Evolutionary conservation across 2,113 vertebrate genomes (phyloP), one percentile per base, ranked within the genome.

Genomic region (Motacilla tschutschensis): DNA sequence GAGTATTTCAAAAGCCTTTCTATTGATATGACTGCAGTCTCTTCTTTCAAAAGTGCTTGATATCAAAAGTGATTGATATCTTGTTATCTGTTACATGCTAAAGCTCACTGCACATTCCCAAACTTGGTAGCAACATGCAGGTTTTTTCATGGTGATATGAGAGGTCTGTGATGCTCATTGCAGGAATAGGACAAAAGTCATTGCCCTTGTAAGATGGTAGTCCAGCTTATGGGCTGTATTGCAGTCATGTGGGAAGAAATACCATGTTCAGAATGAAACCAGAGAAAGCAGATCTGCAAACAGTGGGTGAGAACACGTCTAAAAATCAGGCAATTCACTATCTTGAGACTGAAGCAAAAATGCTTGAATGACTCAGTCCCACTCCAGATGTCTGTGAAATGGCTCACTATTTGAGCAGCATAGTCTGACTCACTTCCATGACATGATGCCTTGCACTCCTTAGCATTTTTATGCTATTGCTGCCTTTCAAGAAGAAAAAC

Each of bases 311-410:
- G 78, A 86, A 70, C 17, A 29, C 55, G 81, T 44, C 31, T 82
- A 18, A 81, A 88, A 91, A 64, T 47, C 83, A 59, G 83, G 47
- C 80, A 84, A 40, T 86, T 83, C 36, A 28, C 83, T 91, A 50
- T 90, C 86, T 93, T 88, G 53, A 29, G 81, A 47, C 86, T 55
- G 71, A 91, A 48, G 81, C 84, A 93, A 63, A 93, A 90, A 84
- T 85, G 82, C 75, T 83, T 60, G 67, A 84, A 92, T 93, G 94
- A 93, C 78, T 94, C 90, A 94, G 75, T 86, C 44, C 7, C 74
- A 40, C 84, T 91, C 92, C 88, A 92, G 88, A 92, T 90, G 88
- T 91, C 94, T 92, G 67, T 85, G 81, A 88, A 86, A 91, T 79
- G 88, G 90, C 86, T 94, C 78, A 70, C 71, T 65, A 63, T 79